Conservation (phyloP, 1,140 invertebrate genomes). For the Drosophila orosa region DNA sequence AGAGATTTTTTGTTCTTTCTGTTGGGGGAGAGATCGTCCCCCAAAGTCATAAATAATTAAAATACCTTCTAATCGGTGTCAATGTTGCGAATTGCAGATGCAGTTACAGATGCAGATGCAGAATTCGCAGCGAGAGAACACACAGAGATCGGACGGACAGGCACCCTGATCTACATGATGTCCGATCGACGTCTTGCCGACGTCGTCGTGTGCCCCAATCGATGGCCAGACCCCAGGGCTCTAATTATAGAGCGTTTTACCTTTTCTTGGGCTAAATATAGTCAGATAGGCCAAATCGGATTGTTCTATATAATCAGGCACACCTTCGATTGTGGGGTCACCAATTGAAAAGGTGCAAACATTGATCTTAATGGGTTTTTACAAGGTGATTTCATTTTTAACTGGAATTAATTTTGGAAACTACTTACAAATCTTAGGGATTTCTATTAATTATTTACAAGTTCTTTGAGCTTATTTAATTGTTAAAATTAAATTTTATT, state of each 20-base stretch:
- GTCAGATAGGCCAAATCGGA: constrained; percentile 16
- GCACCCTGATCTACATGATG: constrained; percentile 57
- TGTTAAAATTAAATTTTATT: no score
- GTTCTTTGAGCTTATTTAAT: neutral
- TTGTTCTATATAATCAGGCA: constrained; percentile 54
- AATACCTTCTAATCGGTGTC: constrained; percentile 82
- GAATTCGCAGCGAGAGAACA: constrained; percentile 30
- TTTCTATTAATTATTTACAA: neutral
- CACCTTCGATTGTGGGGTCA: constrained; percentile 29
- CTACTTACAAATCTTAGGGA: no score
- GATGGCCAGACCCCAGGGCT: constrained; percentile 58
- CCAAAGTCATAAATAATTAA: constrained; percentile 82
- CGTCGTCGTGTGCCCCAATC: constrained; percentile 72
- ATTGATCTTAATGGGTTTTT: neutral
- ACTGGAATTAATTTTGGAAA: neutral
- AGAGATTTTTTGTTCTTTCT: constrained; percentile 5
- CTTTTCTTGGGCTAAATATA: constrained; percentile 60
- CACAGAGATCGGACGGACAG: constrained; percentile 36
- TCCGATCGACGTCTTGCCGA: constrained; percentile 27
- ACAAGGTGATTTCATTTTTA: neutral
- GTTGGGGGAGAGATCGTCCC: constrained; percentile 41
- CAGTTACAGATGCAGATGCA: constrained; percentile 21
- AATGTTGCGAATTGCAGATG: constrained; percentile 41
- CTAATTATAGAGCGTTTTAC: constrained; percentile 67
- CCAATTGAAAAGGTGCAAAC: constrained; percentile 3